Base-by-base conservation (phyloP, 2,888 invertebrate species). In the Allacma fusca region DNA sequence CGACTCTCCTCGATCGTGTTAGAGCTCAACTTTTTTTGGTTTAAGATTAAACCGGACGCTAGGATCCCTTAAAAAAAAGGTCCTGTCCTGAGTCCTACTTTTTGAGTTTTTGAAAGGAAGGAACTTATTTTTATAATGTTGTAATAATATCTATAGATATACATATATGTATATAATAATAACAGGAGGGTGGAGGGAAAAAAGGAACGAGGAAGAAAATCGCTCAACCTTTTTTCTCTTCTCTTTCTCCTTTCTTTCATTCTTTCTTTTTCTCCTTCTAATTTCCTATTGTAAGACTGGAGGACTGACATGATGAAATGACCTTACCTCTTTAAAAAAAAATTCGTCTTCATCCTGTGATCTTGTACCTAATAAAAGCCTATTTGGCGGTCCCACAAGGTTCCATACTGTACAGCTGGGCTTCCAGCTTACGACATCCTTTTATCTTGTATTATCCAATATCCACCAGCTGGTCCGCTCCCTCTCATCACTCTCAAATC, bases 401-500 rank as follows among this genome's bases (percentile, higher is more conserved):
- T 57, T 44, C 57, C 71, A 64, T 64, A 64, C 43, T 26, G 43
- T 34, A 73, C 73, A 73, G 73, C 73, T 73, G 73, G 57, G 23
- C 57, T 2, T 59, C 12, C 26, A 24, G 24, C 40, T 62, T 68
- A 43, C 62, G 62, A 62, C 62, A 62, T 62, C 62, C 62, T 62
- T 13, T 23, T 62, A 23, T 62, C 23, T 24, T 2, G n/a, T 62
- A 62, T 24, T 62, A 62, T 62, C 62, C 62, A 64, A 64, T 43
- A 73, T 73, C 57, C 23, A 73, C 29, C 73, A 73, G 73, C 73
- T 73, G 73, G 73, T 73, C 7, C 57, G 19, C 13, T 57, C 13
- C 16, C 7, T 9, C 57, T 57, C 57, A 57, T 19, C 44, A 43
- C 44, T 44, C 70, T 68, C 21, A 43, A 7, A 5, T 28, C 26